Evolutionary conservation across 2,888 invertebrate species (phyloP).

Genomic region (Acleris emargana): DNA sequence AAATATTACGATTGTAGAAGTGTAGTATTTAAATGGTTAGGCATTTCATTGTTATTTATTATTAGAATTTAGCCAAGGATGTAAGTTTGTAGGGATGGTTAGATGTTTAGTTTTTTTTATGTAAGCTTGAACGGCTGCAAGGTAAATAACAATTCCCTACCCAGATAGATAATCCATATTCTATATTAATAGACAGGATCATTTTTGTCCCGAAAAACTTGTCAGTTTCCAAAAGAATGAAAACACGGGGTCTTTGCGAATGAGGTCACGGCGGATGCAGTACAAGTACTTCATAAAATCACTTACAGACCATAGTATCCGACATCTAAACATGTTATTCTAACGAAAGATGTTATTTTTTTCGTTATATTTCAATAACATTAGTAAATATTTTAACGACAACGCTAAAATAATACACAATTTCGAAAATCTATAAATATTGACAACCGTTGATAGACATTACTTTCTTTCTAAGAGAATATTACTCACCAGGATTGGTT

Average conservation of each 20-base stretch:
- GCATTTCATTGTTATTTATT: no score
- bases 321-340: slow-evolving; percentile 58
- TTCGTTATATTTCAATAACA: slow-evolving; percentile 35
- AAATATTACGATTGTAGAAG: no score
- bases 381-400: not conserved
- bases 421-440: slow-evolving; percentile 27
- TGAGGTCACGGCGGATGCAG: not conserved
- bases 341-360: slow-evolving; percentile 39
- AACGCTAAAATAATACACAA: slow-evolving; percentile 2
- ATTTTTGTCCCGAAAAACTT: no score
- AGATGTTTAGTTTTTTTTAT: no score
- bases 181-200: no score
- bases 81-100: no score
- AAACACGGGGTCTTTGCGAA: not conserved
- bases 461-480: not conserved
- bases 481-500: no score
- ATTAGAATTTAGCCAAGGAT: no score
- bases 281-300: not conserved
- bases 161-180: no score
- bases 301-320: slow-evolving; percentile 56
- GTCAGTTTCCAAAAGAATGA: not conserved
- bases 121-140: no score
- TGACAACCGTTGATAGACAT: not conserved
- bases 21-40: no score
- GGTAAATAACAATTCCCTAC: no score